Base-by-base conservation (phyloP, 2,888 invertebrate species). In the Meiosimyza decipiens region DNA sequence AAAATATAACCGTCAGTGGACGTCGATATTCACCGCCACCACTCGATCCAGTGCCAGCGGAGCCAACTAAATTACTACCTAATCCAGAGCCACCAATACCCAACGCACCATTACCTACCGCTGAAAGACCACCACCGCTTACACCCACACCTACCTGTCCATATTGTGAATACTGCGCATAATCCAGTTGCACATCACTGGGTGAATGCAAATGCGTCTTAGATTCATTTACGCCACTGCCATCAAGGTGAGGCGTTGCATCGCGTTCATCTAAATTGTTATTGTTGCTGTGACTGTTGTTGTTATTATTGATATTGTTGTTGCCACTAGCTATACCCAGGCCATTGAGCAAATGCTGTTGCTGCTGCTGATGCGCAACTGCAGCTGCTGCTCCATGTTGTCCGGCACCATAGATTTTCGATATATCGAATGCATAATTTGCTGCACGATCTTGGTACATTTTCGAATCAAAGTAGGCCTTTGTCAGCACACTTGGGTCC, bases 381-480 rank as follows among this genome's bases (percentile, higher is more conserved):
- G 80, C 80, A 55, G 80, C 79, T 6, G 78, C 79, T 15, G 79
- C 81, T 65, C 84, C 84, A 74, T 86, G 86, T 77, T 86, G 85
- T 74, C 82, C 81, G 52, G 86, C 85, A 70, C 87, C 87, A 72
- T 87, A 87, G 75, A 87, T 87, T 80, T 87, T 87, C 50, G 87
- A 85, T 72, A 87, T 87, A 74, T 87, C 87, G 69, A 87, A 87
- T 78, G 87, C 87, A 81, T 87, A 87, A 75, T 87, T 87, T 76
- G 87, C 85, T 40, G 86, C 87, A 66, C 87, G 84, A 80, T 87
- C 87, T 78, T 87, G 87, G 76, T 87, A 87, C 86, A 87, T 87
- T 80, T 87, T 87, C 73, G 87, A 87, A 76, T 87, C 87, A 73
- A 87, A 87, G 78, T 87, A 87, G 50, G 87, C 87, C 81, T 87